Conservation (phyloP, 2,888 invertebrate genomes). For the Periphyllus acericola region DNA sequence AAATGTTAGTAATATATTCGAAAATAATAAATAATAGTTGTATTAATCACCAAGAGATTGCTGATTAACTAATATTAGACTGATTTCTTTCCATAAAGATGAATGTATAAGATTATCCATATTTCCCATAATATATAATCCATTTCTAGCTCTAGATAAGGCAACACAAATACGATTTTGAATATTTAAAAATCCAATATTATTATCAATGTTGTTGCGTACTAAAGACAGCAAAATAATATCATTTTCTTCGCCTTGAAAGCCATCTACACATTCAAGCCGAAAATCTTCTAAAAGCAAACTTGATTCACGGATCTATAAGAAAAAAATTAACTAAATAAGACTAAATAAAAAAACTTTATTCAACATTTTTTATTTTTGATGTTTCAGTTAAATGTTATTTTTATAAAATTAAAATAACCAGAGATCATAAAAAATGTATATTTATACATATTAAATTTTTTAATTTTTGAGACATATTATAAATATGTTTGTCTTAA, state of each 20-base stretch:
- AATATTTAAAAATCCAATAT: conserved; percentile 55
- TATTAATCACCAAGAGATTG: not conserved
- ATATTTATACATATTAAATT: no score
- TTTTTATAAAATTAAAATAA: no score
- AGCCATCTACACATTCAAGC: conserved; percentile 55
- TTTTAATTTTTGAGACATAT: no score
- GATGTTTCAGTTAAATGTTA: no score
- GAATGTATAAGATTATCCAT: conserved; percentile 53
- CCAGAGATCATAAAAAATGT: no score
- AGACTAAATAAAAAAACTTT: no score
- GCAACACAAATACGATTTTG: conserved; percentile 60
- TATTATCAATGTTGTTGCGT: conserved; percentile 51
- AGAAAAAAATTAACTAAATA: not conserved
- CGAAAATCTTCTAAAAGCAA: conserved; percentile 29
- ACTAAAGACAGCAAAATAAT: conserved; percentile 58
- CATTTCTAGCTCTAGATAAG: conserved; percentile 59
- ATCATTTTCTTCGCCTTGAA: conserved; percentile 61
- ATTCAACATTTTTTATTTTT: no score
- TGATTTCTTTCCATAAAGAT: conserved; percentile 34
- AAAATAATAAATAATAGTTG: not conserved
- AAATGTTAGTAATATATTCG: not conserved
- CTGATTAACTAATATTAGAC: conserved; percentile 5
- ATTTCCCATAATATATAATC: conserved; percentile 59
- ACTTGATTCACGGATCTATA: conserved; percentile 36
- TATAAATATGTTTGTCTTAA: no score